phyloP scores from a whole-genome alignment of 2,113 vertebrate species.

The Agelaius phoeniceus region DNA sequence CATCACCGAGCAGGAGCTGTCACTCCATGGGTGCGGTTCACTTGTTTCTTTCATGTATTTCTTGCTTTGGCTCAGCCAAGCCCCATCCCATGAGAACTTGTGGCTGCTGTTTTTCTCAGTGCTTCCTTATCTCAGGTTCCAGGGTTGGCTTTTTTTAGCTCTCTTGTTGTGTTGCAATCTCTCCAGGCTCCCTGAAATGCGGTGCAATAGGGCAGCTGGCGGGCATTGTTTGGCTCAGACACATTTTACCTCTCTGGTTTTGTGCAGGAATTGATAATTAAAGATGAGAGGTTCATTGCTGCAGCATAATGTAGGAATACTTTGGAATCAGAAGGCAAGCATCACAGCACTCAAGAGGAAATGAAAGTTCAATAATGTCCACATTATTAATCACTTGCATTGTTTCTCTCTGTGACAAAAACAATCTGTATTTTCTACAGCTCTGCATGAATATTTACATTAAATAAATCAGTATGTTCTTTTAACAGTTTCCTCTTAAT shows the following conservation, averaged over 20 bases:
- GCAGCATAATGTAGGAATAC: background rate
- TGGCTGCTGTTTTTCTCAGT: slow-evolving; percentile 55
- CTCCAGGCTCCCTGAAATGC: slow-evolving; percentile 3
- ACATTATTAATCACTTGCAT: slow-evolving; percentile 17
- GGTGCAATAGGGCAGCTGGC: background rate
- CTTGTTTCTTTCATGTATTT: slow-evolving; percentile 60
- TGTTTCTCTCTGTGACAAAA: slow-evolving; percentile 35
- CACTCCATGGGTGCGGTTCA: slow-evolving; percentile 35
- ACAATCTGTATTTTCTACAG: slow-evolving; percentile 4
- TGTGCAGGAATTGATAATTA: slow-evolving; percentile 25
- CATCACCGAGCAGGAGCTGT: slow-evolving; percentile 45
- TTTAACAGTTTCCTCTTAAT: slow-evolving; percentile 2
- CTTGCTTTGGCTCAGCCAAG: slow-evolving; percentile 54
- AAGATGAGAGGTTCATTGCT: slow-evolving; percentile 21
- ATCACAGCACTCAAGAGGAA: slow-evolving; percentile 20
- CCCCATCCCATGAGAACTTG: slow-evolving; percentile 50
- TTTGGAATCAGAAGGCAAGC: slow-evolving; percentile 18
- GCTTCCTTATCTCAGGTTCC: slow-evolving; percentile 61
- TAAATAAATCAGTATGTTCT: background rate
- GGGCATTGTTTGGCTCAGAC: background rate
- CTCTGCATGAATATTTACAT: slow-evolving; percentile 9
- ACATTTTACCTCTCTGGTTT: background rate
- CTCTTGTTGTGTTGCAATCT: slow-evolving; percentile 23
- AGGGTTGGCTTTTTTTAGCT: slow-evolving; percentile 58
- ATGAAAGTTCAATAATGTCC: slow-evolving; percentile 42